These are phyloP conservation scores for Nesidiocoris tenuis DNA, from an alignment of 2,888 invertebrate species.

Conservation along the genomic window DNA sequence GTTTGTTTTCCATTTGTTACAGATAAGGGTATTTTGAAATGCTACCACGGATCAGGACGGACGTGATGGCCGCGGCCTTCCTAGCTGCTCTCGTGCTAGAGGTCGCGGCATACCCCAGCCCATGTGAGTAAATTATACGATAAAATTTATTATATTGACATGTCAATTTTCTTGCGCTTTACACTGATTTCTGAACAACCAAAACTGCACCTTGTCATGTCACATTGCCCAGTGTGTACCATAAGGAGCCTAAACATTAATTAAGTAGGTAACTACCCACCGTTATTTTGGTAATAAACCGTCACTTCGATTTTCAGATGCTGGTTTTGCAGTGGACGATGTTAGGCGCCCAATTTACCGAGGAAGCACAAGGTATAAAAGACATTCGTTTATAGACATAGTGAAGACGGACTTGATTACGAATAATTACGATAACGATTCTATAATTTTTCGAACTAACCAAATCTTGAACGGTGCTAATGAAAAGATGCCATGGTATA, in stretches of 20 bases:
- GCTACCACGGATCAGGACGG: constrained; percentile 34
- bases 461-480: background rate
- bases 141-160: no score
- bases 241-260: no score
- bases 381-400: constrained; percentile 17
- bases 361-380: constrained; percentile 48
- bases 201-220: no score
- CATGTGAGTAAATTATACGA: constrained; percentile 40
- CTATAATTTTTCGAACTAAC: background rate
- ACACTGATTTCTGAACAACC: no score
- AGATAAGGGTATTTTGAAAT: constrained; percentile 24
- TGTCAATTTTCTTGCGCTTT: no score
- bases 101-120: constrained; percentile 43
- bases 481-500: constrained; percentile 7
- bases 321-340: constrained; percentile 45
- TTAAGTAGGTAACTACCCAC: no score
- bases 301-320: no score
- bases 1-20: constrained; percentile 4
- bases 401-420: constrained; percentile 3
- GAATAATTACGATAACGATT: background rate
- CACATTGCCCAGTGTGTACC: no score
- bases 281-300: no score
- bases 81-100: constrained; percentile 36
- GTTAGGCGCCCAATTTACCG: constrained; percentile 46
- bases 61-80: constrained; percentile 36